Conservation (phyloP, 2,797 vertebrate species). For the Fundulus diaphanus region DNA sequence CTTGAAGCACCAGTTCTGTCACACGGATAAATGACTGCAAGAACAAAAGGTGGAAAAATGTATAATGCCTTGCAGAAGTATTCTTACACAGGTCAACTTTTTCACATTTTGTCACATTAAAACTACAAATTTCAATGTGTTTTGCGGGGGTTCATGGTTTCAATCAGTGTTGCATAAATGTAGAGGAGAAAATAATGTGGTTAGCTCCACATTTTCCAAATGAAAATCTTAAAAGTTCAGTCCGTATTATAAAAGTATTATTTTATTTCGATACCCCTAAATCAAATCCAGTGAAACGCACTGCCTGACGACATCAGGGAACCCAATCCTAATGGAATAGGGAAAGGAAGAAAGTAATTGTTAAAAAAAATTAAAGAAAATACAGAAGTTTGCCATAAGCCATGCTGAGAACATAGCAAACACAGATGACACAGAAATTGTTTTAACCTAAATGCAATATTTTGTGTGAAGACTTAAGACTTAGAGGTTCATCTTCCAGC, state of each 20-base stretch:
- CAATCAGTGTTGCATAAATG: neutral
- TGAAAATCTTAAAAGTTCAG: neutral
- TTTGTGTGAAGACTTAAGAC: too few species aligned
- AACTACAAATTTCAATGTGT: neutral
- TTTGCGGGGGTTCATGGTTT: neutral
- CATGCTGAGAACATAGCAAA: neutral
- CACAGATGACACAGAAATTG: neutral
- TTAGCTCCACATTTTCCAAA: neutral
- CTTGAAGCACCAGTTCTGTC: slow-evolving; percentile 91
- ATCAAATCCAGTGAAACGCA: neutral
- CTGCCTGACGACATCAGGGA: neutral
- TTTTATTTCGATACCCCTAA: neutral
- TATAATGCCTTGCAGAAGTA: neutral
- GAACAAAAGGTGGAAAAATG: slow-evolving; percentile 7
- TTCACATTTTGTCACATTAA: neutral
- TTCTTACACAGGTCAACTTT: neutral
- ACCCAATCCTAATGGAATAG: neutral
- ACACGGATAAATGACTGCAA: slow-evolving; percentile 88
- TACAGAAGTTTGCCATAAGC: too few species aligned
- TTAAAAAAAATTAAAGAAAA: neutral
- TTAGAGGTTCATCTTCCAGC: too few species aligned
- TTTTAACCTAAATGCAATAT: neutral
- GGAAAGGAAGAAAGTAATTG: neutral
- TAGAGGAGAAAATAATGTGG: neutral
- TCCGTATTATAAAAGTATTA: neutral